phyloP scores from a whole-genome alignment of 92 coral and sea anemone species.

The Epizoanthus fatuus region DNA sequence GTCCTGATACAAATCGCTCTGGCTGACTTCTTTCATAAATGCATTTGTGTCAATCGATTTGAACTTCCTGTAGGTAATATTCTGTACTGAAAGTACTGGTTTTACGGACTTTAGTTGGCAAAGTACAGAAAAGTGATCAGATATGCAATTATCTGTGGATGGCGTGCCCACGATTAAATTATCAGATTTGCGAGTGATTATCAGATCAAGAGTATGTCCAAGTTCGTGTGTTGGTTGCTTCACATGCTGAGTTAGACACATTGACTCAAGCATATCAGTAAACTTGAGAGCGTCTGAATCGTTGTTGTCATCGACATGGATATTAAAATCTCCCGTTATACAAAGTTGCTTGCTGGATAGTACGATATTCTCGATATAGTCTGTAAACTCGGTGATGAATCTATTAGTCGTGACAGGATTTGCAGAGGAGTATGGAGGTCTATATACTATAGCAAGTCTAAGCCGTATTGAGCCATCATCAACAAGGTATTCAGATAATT shows the following conservation, averaged over 20 bases:
- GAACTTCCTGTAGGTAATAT: slow-evolving; percentile 13
- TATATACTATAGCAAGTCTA: slow-evolving; percentile 49
- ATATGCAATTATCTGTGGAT: slow-evolving; percentile 34
- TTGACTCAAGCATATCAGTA: slow-evolving; percentile 50
- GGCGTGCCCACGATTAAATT: slow-evolving; percentile 35
- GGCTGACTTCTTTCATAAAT: slow-evolving; percentile 14
- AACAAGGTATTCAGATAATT: slow-evolving; percentile 64
- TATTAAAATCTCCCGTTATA: slow-evolving; percentile 46
- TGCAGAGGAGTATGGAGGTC: slow-evolving; percentile 52
- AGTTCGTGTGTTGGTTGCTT: slow-evolving; percentile 55
- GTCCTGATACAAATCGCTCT: slow-evolving; percentile 23
- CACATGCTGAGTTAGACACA: slow-evolving; percentile 53
- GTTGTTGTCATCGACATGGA: slow-evolving; percentile 37
- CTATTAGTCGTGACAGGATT: slow-evolving; percentile 61
- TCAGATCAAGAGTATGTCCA: slow-evolving; percentile 54
- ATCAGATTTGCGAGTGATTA: slow-evolving; percentile 45
- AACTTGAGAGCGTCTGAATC: slow-evolving; percentile 49
- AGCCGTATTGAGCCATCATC: slow-evolving; percentile 23
- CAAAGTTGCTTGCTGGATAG: slow-evolving; percentile 56
- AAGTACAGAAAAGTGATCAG: slow-evolving; percentile 38
- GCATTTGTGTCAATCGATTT: slow-evolving; percentile 24
- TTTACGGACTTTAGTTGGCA: slow-evolving; percentile 41
- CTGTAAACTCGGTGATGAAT: slow-evolving; percentile 49
- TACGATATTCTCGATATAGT: slow-evolving; percentile 49
- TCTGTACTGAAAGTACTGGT: slow-evolving; percentile 29